These are phyloP conservation scores for Caretta caretta DNA, from an alignment of 2,113 vertebrate species.

Conservation along the genomic window DNA sequence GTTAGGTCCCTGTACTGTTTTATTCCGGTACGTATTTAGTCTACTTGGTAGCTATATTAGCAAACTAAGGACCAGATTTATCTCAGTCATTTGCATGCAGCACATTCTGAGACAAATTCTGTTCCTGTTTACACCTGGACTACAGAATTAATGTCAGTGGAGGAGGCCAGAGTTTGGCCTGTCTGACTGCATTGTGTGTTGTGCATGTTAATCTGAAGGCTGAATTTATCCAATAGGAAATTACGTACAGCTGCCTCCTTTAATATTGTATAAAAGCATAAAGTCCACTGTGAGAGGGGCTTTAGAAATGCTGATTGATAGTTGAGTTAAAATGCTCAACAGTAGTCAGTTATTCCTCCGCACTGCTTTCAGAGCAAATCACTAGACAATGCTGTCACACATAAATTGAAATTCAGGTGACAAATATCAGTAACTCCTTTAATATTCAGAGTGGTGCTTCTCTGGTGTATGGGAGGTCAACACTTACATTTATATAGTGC, in stretches of 20 bases:
- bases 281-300: neutral
- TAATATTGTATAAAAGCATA: neutral
- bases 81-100: neutral
- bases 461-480: neutral
- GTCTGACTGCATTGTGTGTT: neutral
- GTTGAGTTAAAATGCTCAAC: neutral
- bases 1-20: neutral
- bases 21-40: neutral
- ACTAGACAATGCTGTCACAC: accelerated
- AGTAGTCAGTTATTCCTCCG: accelerated
- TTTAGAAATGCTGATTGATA: neutral
- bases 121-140: neutral
- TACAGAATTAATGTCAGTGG: accelerated
- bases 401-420: neutral
- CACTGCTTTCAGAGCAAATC: neutral
- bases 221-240: neutral
- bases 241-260: neutral
- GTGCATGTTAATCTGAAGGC: accelerated
- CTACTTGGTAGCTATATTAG: neutral
- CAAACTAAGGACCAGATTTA: neutral
- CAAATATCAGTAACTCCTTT: neutral
- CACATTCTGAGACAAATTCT: neutral
- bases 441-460: slow-evolving; percentile 24
- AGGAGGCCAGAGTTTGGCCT: neutral
- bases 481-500: slow-evolving; percentile 49